Conservation (phyloP, 2,113 vertebrate species). For the Salvator merianae region DNA sequence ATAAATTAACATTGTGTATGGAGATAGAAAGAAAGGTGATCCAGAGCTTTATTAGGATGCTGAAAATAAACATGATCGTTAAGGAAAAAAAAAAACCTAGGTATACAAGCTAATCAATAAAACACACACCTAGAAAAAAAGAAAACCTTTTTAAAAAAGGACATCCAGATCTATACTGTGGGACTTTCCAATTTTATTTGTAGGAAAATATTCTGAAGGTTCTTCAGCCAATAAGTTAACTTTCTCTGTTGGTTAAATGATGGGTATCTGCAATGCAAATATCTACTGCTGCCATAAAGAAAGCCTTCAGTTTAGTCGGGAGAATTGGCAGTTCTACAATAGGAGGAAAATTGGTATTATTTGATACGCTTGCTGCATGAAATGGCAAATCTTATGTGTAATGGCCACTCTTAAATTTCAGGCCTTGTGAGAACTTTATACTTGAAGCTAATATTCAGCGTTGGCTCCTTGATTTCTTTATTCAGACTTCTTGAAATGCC, state of each 20-base stretch:
- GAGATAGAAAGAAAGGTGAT: background rate
- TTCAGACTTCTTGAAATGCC: background rate
- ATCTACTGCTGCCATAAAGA: background rate
- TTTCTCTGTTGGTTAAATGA: background rate
- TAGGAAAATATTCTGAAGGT: background rate
- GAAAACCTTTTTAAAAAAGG: background rate
- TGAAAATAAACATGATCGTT: background rate
- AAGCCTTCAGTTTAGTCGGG: background rate
- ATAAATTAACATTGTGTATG: background rate
- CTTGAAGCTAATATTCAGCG: background rate
- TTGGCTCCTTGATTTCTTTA: background rate
- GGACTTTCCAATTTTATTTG: background rate
- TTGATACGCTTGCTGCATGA: background rate
- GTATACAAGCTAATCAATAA: background rate
- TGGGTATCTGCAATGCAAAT: background rate
- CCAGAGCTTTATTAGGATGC: background rate
- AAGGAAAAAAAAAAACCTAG: background rate
- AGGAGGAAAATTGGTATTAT: background rate
- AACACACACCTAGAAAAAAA: background rate
- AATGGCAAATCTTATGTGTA: background rate
- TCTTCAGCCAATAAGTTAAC: background rate
- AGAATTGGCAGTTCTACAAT: background rate
- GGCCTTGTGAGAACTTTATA: background rate
- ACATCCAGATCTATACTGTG: background rate
- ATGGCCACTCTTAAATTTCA: background rate